Evolutionary conservation across 2,113 vertebrate species (phyloP), one percentile per base, ranked within the genome.

Genomic region (Gasterosteus aculeatus): DNA sequence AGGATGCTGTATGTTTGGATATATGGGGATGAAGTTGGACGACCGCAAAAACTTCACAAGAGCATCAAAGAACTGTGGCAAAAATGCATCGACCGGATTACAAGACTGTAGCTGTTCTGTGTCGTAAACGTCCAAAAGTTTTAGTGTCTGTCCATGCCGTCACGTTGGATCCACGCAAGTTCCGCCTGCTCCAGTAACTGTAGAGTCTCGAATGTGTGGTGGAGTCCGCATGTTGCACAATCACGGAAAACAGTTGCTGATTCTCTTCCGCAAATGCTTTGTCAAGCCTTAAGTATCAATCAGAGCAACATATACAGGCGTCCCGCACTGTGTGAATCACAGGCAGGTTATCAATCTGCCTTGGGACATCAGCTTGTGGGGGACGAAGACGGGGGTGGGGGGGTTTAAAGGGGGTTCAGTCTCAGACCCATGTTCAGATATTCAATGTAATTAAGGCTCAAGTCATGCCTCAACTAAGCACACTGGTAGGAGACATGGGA

Each of bases 1-100:
- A 63, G 26, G 44, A 70, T 29, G 42, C 15, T 38, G 56, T 60
- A 11, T 64, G 65, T 59, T 80, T 78, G 69, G 19, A 57, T 71
- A 10, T 35, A 47, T 19, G 10, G 33, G 19, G 63, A 39, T 51
- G 68, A n/a, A 62, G 41, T 49, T 70, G 46, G 38, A 38, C n/a
- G 4, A 66, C 16, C n/a, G 68, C 15, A 26, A 68, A 31, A 67
- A 65, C 58, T 58, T 70, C 51, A 68, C 9, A 54, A 51, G 11
- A 44, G 31, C 53, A 72, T 63, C 31, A 71, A 63, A 38, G 26
- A 66, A 39, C 58, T 64, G 51, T 71, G 5, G 65, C 2, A 66
- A 41, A 65, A 76, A 78, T 49, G 22, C n/a, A 41, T 35, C 7
- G 0, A 8, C 35, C n/a, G 47, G 18, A 46, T 65, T 57, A 35